Conservation (phyloP, 2,113 vertebrate species). For the Sphyrna mokarran region DNA sequence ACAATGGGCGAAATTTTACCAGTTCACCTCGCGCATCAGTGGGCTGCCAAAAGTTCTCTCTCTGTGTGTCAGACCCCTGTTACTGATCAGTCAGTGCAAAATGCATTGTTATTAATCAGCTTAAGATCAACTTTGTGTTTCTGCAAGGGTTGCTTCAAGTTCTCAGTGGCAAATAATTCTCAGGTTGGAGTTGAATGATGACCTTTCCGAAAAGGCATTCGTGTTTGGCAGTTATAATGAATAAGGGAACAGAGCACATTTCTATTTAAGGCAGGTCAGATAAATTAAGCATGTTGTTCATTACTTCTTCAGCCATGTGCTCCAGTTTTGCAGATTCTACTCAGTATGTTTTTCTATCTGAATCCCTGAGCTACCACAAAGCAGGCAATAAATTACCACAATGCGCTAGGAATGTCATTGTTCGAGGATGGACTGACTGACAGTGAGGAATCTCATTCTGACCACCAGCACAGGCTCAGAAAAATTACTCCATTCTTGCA, state of each 20-base stretch:
- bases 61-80: no score
- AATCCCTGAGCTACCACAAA: background rate
- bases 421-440: background rate
- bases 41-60: no score
- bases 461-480: background rate
- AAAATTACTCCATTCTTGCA: background rate
- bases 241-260: background rate
- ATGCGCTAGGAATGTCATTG: background rate
- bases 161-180: background rate
- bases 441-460: background rate
- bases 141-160: background rate
- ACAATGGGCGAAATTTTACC: no score
- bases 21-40: no score
- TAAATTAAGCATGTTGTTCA: background rate
- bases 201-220: background rate
- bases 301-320: background rate
- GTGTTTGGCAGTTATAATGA: background rate
- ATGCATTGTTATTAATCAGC: background rate
- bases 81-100: background rate
- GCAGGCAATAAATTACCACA: background rate
- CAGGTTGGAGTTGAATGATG: background rate
- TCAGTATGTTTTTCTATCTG: background rate
- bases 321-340: background rate
- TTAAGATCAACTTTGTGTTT: background rate
- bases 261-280: slow-evolving; percentile 22